These are phyloP conservation scores for Polydrusus pterygomalis DNA, from an alignment of 2,888 invertebrate genomes.

Conservation along the genomic window DNA sequence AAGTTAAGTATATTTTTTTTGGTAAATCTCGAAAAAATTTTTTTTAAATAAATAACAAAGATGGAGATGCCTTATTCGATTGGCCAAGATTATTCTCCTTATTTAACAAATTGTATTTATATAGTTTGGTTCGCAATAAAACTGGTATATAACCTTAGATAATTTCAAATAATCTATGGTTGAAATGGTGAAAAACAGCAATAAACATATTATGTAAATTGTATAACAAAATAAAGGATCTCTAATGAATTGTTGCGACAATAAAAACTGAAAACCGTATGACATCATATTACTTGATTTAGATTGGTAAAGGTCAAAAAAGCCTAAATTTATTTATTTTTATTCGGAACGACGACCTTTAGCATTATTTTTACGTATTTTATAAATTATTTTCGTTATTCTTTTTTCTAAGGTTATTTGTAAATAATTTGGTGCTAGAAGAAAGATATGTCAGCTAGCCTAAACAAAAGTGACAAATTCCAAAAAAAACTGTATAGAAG, in stretches of 20 bases:
- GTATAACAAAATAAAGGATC: not conserved
- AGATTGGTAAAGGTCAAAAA: slow-evolving; percentile 20
- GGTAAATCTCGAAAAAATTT: too few relatives aligned
- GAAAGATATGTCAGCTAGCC: too few relatives aligned
- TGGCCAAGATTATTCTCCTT: too few relatives aligned
- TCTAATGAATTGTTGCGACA: not conserved
- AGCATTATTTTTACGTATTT: not conserved
- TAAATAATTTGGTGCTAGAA: too few relatives aligned
- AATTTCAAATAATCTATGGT: not conserved
- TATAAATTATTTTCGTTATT: not conserved
- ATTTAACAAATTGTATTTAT: too few relatives aligned
- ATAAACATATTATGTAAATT: slow-evolving; percentile 10
- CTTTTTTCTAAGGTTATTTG: too few relatives aligned
- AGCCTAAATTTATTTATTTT: not conserved
- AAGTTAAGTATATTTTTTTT: too few relatives aligned
- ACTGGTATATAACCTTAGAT: not conserved
- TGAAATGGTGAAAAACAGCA: not conserved
- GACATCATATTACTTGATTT: slow-evolving; percentile 23
- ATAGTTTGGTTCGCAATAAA: too few relatives aligned
- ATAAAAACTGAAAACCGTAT: not conserved
- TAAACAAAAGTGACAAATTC: too few relatives aligned
- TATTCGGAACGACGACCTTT: not conserved
- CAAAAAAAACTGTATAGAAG: too few relatives aligned
- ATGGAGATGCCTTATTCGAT: too few relatives aligned
- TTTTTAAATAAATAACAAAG: too few relatives aligned